Evolutionary conservation across 2,888 invertebrate species (phyloP), one percentile per base, ranked within the genome.

Genomic region (Cyrtodaria siliqua): DNA sequence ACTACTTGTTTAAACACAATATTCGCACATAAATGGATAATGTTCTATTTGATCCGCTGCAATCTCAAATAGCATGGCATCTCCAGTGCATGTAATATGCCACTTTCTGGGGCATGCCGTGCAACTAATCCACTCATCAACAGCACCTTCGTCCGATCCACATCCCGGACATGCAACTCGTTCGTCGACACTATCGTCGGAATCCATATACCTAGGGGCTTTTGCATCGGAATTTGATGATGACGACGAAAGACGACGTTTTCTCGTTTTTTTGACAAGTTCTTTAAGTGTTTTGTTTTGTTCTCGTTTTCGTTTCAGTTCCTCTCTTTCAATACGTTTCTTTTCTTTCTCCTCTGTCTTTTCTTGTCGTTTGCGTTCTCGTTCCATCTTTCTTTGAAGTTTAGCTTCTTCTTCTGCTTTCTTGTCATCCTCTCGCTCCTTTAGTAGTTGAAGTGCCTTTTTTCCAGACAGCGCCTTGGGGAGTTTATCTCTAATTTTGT

Each of bases 71-170:
- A 59, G 18, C 2, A 61, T 26, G n/a, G 49, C 26, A 33, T 61
- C 61, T n/a, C 61, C 49, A 49, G 49, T 61, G 50, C 61, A 61
- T 61, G 61, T 42, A 12, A 49, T 42, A 26, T 61, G 61, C 61
- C 61, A 49, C 29, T 33, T 49, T 12, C 33, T 47, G 18, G 49
- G 50, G 18, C 61, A 61, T 2, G 24, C 20, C 2, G 23, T 24
- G 23, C 61, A 47, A 3, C 2, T 4, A 3, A 49, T 20, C 61
- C 61, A 61, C 33, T 61, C 61, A 24, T 61, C 61, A 49, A 9
- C 20, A 47, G 16, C 33, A 1, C 47, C 61, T 24, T 50, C 61
- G 24, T 61, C 61, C 4, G 61, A 42, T 18, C 27, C 49, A 49
- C 61, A 61, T 2, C 49, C 49, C 1, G 50, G 61, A 49, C 61